phyloP scores from a whole-genome alignment of 2,797 vertebrate genomes.

The Spinus pinus region DNA sequence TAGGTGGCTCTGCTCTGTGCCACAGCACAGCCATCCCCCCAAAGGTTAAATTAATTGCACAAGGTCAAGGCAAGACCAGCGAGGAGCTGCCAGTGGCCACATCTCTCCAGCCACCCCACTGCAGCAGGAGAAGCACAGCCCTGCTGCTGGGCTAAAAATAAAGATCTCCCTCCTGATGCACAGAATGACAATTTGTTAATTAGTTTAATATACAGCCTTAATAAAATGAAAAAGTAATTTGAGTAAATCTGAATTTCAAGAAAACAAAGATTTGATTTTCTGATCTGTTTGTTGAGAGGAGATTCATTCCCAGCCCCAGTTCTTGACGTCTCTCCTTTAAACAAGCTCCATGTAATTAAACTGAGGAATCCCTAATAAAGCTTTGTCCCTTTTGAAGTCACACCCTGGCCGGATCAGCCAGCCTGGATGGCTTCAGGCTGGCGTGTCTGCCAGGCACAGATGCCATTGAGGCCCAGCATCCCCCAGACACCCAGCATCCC shows the following conservation, averaged over 20 bases:
- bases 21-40: neutral
- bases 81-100: neutral
- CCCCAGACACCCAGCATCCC: neutral
- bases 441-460: neutral
- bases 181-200: slow-evolving; percentile 65
- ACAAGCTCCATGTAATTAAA: slow-evolving; percentile 55
- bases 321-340: slow-evolving; percentile 51
- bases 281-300: slow-evolving; percentile 59
- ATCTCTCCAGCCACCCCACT: neutral
- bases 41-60: slow-evolving; percentile 45
- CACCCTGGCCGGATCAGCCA: neutral
- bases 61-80: slow-evolving; percentile 37
- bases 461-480: neutral
- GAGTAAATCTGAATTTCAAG: slow-evolving; percentile 68
- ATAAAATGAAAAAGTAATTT: slow-evolving; percentile 65
- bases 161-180: slow-evolving; percentile 21
- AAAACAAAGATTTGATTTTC: slow-evolving; percentile 73
- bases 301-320: slow-evolving; percentile 26
- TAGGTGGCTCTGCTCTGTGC: slow-evolving; percentile 10
- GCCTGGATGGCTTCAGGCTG: neutral
- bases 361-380: slow-evolving; percentile 33
- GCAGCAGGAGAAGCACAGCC: neutral
- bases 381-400: slow-evolving; percentile 33
- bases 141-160: slow-evolving; percentile 33
- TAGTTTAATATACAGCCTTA: slow-evolving; percentile 69